Evolutionary conservation across 2,113 vertebrate species (phyloP).

Genomic region (Vanacampus margaritifer): DNA sequence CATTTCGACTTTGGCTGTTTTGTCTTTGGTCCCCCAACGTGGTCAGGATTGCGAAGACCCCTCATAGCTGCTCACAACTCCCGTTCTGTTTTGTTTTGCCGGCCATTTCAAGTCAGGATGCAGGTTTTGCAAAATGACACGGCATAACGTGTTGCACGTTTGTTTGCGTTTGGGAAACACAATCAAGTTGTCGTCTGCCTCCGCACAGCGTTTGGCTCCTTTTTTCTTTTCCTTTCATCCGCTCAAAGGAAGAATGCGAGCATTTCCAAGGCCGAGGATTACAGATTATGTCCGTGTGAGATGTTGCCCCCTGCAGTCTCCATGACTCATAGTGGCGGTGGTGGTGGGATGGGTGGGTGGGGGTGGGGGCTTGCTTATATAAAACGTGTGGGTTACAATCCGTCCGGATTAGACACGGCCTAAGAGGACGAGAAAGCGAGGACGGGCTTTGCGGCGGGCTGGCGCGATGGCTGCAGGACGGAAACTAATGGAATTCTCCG

Average conservation of each 20-base stretch:
- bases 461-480: conserved; percentile 35
- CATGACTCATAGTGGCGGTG: conserved; percentile 39
- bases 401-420: conserved; percentile 12
- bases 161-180: too few species aligned
- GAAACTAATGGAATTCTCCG: conserved; percentile 56
- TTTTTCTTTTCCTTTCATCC: background rate
- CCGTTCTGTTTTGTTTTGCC: too few species aligned
- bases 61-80: too few species aligned
- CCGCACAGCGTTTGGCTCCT: conserved; percentile 8
- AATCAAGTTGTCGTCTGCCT: conserved; percentile 2
- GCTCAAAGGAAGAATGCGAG: conserved; percentile 1
- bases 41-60: too few species aligned
- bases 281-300: conserved; percentile 30
- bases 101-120: too few species aligned
- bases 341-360: conserved; percentile 6
- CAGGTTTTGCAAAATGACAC: too few species aligned
- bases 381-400: conserved; percentile 32
- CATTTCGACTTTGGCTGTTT: too few species aligned
- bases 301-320: conserved; percentile 23
- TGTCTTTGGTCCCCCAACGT: too few species aligned
- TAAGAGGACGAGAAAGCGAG: background rate
- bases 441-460: conserved; percentile 8
- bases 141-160: too few species aligned
- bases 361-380: conserved; percentile 14
- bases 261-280: conserved; percentile 22